Evolutionary conservation across 2,797 vertebrate genomes (phyloP).

Genomic region (Enteromius fasciolatus): DNA sequence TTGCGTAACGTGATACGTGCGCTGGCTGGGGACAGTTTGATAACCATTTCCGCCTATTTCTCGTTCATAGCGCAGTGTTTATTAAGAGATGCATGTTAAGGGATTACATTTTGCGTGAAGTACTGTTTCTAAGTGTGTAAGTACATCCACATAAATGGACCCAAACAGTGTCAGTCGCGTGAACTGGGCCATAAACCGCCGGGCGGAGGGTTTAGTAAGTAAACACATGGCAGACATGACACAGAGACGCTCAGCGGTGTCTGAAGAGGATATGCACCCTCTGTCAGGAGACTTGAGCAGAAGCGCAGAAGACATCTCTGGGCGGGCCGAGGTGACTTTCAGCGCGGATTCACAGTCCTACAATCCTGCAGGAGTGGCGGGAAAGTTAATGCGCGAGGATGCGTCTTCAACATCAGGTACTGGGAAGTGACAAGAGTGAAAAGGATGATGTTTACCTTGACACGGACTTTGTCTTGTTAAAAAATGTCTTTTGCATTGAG

Average conservation of each 20-base stretch:
- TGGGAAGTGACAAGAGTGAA: neutral
- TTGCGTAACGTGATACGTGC: conserved; percentile 65
- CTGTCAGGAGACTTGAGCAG: conserved; percentile 56
- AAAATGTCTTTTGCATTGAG: neutral
- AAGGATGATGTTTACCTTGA: neutral
- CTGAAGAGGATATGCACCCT: conserved; percentile 65
- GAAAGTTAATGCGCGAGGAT: conserved; percentile 58
- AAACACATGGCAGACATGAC: conserved; percentile 72
- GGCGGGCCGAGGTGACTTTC: conserved; percentile 54
- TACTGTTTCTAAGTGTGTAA: conserved; percentile 11
- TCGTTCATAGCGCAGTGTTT: conserved; percentile 41
- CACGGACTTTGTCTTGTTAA: neutral
- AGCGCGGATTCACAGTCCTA: conserved; percentile 52
- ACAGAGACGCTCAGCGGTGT: conserved; percentile 64
- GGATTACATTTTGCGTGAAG: conserved; percentile 20
- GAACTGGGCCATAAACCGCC: conserved; percentile 63
- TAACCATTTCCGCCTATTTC: conserved; percentile 64
- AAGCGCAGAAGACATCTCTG: conserved; percentile 56
- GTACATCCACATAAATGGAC: conserved; percentile 57
- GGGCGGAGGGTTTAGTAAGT: conserved; percentile 66
- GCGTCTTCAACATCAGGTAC: conserved; percentile 52
- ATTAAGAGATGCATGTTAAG: conserved; percentile 34
- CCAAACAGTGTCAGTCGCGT: conserved; percentile 50
- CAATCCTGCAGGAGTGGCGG: conserved; percentile 50
- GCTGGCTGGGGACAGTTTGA: conserved; percentile 46